Percentiles rank a stretch among this genome's conserved stretches.
Evolutionary conservation across 2,888 invertebrate species (phyloP).

Genomic region (Cheilosia scutellata): DNA sequence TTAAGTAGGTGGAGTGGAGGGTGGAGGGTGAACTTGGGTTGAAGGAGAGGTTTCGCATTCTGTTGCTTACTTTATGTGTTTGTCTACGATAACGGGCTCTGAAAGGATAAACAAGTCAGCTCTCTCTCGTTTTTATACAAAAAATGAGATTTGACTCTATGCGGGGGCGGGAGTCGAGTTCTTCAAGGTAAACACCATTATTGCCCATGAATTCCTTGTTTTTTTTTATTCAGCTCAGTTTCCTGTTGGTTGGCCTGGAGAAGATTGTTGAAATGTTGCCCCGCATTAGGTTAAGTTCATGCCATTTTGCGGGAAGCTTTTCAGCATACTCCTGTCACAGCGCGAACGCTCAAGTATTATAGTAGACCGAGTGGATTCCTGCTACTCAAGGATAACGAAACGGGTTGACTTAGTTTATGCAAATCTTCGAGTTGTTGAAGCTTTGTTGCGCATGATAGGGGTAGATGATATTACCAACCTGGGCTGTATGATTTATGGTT

Average conservation of each 20-base stretch:
- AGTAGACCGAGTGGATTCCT: slow-evolving; percentile 38
- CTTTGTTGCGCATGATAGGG: slow-evolving; percentile 52
- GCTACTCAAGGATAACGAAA: slow-evolving; percentile 63
- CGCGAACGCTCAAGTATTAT: background rate
- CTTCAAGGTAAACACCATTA: slow-evolving; percentile 74
- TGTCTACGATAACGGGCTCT: slow-evolving; percentile 74
- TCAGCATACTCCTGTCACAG: slow-evolving; percentile 19
- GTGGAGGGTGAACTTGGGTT: background rate
- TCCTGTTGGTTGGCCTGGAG: slow-evolving; percentile 35
- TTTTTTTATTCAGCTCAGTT: slow-evolving; percentile 2
- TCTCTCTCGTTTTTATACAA: slow-evolving; percentile 51
- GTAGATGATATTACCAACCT: slow-evolving; percentile 17
- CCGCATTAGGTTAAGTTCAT: slow-evolving; percentile 69
- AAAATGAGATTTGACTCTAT: slow-evolving; percentile 63
- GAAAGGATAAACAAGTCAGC: slow-evolving; percentile 72
- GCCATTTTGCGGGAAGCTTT: slow-evolving; percentile 28
- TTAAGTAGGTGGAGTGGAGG: slow-evolving; percentile 45
- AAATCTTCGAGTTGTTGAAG: slow-evolving; percentile 58
- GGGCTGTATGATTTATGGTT: slow-evolving; percentile 64
- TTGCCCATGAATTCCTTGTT: slow-evolving; percentile 56
- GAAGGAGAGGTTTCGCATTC: slow-evolving; percentile 59
- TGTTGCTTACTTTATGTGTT: slow-evolving; percentile 74
- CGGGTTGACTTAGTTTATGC: slow-evolving; percentile 73
- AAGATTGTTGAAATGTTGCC: slow-evolving; percentile 63
- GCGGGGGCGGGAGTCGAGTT: slow-evolving; percentile 37